Conservation (phyloP, 1,140 invertebrate genomes). For the Bombus impatiens region DNA sequence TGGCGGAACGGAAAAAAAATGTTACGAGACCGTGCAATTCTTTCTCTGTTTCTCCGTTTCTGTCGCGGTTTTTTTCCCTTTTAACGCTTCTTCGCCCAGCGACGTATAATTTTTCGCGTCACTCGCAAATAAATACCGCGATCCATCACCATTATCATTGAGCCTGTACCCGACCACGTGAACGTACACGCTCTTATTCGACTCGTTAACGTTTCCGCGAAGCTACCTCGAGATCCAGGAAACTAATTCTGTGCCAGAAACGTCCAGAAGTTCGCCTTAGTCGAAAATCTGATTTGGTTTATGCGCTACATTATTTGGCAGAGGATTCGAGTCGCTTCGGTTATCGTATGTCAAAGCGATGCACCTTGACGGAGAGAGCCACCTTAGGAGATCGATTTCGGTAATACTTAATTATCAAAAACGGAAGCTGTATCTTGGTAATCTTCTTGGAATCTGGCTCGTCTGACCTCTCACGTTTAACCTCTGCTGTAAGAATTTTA, state of each 20-base stretch:
- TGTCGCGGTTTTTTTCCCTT: conserved; percentile 24
- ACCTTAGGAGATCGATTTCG: not conserved
- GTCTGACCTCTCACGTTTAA: not conserved
- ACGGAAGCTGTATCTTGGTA: not conserved
- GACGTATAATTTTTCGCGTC: conserved; percentile 41
- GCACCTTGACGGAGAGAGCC: not conserved
- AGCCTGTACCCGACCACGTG: not conserved
- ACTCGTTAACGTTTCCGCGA: not conserved
- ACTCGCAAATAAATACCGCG: conserved; percentile 38
- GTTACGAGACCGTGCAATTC: conserved; percentile 54
- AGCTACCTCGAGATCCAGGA: too few species aligned
- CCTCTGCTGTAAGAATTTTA: not conserved
- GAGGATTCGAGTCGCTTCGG: too few species aligned
- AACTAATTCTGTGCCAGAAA: not conserved
- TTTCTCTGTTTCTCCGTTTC: conserved; percentile 2
- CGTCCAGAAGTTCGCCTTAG: not conserved
- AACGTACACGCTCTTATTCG: not conserved
- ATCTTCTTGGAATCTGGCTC: not conserved
- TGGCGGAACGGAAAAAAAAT: conserved; percentile 51
- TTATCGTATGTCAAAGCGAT: not conserved
- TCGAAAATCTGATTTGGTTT: not conserved
- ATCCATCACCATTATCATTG: conserved; percentile 36
- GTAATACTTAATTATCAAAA: not conserved
- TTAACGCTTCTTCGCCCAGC: conserved; percentile 32
- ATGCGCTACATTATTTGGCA: not conserved